Evolutionary conservation across 2,888 invertebrate genomes (phyloP), one percentile per base, ranked within the genome.

Genomic region (Yponomeuta malinellus): DNA sequence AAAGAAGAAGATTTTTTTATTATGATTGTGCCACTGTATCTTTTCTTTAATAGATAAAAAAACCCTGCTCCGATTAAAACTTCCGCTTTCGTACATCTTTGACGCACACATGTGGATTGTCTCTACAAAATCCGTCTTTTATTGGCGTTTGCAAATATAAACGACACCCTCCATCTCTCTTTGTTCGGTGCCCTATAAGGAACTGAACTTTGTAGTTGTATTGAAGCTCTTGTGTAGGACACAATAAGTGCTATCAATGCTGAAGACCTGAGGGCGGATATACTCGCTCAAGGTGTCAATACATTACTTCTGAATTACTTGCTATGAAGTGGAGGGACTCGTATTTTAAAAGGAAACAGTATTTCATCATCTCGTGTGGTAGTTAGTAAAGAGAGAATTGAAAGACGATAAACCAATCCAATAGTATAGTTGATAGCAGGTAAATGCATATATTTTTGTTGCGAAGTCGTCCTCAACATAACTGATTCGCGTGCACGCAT

Each of bases 101-200:
- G 52, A 12, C 15, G 23, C 4, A 9, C 64, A 64, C 64, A 64
- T 64, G 64, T 64, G 64, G 1, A 64, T n/a, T 64, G 64, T 64
- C 23, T 23, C 15, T 10, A 52, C n/a, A 31, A 64, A 64, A 64
- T 64, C 64, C 64, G 15, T 64, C 64, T 64, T 64, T 64, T 64
- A 64, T 64, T 64, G 64, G 64, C 52, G 52, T 52, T 12, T 1
- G 52, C 12, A 9, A 9, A 52, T 52, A 52, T 52, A 52, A 52
- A 52, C 10, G 52, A 52, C 52, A 52, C 52, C 52, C 52, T 12
- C 10, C 12, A 52, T 52, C 10, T 9, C 52, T 52, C 12, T 52
- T 52, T 52, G 2, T 52, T 6, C 52, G 10, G 10, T 52, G 5
- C 12, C 37, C 37, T 37, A 37, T 5, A 37, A 37, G 5, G 5